Evolutionary conservation across 2,797 vertebrate species (phyloP).

Genomic region (Lophotriccus pileatus): DNA sequence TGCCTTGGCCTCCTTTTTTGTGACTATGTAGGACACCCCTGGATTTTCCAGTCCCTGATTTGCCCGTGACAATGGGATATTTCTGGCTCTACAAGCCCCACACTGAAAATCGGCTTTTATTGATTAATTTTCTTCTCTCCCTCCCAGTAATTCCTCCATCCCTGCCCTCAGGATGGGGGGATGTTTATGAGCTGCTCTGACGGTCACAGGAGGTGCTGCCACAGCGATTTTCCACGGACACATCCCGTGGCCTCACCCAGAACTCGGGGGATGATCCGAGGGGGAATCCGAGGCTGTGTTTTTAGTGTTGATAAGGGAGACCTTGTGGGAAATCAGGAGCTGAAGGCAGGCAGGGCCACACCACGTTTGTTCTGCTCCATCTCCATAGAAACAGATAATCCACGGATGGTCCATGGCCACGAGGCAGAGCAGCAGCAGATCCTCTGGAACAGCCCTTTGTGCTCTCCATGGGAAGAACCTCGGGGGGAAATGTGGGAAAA

Average conservation of each 20-base stretch:
- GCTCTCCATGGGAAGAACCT: fast-evolving
- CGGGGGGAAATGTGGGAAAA: fast-evolving
- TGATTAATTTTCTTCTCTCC: background rate
- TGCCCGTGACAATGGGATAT: background rate
- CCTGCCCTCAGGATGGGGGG: background rate
- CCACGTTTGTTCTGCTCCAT: background rate
- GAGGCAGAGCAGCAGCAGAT: background rate
- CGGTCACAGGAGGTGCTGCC: background rate
- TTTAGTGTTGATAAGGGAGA: background rate
- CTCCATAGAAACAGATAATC: constrained; percentile 57
- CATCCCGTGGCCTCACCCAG: background rate
- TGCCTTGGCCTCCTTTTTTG: background rate
- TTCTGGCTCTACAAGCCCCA: background rate
- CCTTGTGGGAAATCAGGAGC: background rate
- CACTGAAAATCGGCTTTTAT: background rate
- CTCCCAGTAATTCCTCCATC: background rate
- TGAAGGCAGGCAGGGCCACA: background rate
- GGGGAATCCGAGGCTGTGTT: background rate
- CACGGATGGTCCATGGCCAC: background rate
- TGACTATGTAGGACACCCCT: background rate
- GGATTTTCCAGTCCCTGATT: background rate
- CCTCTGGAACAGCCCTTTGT: background rate
- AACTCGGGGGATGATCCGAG: background rate
- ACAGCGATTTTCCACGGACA: background rate
- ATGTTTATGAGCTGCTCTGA: background rate